Evolutionary conservation across 2,888 invertebrate genomes (phyloP), one percentile per base, ranked within the genome.

Genomic region (Xestobium rufovillosum): DNA sequence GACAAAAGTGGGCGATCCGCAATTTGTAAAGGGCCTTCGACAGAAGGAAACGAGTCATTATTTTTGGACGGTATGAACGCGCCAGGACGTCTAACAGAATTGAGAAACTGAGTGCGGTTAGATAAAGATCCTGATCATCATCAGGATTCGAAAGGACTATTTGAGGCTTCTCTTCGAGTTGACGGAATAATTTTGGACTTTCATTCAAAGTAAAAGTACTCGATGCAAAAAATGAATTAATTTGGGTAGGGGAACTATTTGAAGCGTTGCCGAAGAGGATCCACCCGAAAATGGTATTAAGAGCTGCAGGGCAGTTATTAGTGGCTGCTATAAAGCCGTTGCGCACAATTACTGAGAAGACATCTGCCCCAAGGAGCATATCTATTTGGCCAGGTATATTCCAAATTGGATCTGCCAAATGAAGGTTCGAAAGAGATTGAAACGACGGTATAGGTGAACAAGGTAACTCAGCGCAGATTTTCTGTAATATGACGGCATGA

Each of bases 211-310:
- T n/a, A 8, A n/a, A n/a, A 9, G 8, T n/a, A 8, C 8, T 9
- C 23, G 23, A 23, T 23, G n/a, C 23, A 10, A 28, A 28, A 28
- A 28, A 11, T 8, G 28, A 28, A 11, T 6, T 8, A 23, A 23
- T n/a, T 8, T 8, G n/a, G 11, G 28, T 9, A 28, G 11, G 9
- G 6, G 28, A 28, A 8, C n/a, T 8, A 23, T n/a, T 8, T 23
- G 8, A n/a, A 10, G 11, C 11, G 8, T 10, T 6, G 11, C 28
- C 28, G 6, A 6, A 9, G n/a, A 28, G 6, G 8, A 28, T 10
- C n/a, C n/a, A n/a, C n/a, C n/a, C n/a, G n/a, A n/a, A n/a, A n/a
- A n/a, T n/a, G n/a, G n/a, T n/a, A n/a, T n/a, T n/a, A n/a, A n/a
- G n/a, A n/a, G n/a, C n/a, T n/a, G n/a, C n/a, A n/a, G n/a, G n/a